Percentiles rank a stretch among this genome's conserved stretches.
Evolutionary conservation across 2,888 invertebrate genomes (phyloP).

Genomic region (Dryococelus australis): DNA sequence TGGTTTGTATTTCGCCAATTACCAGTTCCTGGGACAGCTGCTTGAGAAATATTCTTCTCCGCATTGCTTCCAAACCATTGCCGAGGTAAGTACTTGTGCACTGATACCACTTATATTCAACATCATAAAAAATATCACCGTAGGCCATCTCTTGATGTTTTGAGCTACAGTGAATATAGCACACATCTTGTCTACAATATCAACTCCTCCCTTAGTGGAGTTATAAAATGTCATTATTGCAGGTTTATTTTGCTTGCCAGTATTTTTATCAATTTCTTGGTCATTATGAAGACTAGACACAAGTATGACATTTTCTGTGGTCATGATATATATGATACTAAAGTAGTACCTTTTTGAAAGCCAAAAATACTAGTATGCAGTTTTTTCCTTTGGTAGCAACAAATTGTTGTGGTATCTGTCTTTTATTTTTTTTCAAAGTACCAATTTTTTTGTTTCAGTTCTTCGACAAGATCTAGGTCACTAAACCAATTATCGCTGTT

Average conservation of each 20-base stretch:
- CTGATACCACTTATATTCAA: too few species aligned
- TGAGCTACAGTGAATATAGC: conserved; percentile 28
- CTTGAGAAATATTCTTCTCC: conserved; percentile 40
- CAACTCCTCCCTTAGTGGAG: background rate
- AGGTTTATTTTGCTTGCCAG: background rate
- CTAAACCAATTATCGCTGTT: conserved; percentile 44
- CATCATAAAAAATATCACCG: too few species aligned
- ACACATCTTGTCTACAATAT: conserved; percentile 34
- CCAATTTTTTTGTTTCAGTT: conserved; percentile 38
- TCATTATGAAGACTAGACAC: background rate
- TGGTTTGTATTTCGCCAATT: background rate
- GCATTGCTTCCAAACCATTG: too few species aligned
- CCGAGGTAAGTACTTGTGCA: too few species aligned
- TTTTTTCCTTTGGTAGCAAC: too few species aligned
- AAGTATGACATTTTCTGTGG: too few species aligned
- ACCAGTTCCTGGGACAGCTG: conserved; percentile 41
- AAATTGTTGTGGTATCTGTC: background rate
- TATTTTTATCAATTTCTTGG: conserved; percentile 26
- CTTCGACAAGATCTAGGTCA: too few species aligned
- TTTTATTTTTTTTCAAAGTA: conserved; percentile 38
- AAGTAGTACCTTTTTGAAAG: too few species aligned
- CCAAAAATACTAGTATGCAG: too few species aligned
- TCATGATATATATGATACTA: too few species aligned
- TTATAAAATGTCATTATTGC: too few species aligned
- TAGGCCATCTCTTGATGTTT: too few species aligned